Evolutionary conservation across 2,797 vertebrate species (phyloP).

Genomic region (Ctenopoma kingsleyae): DNA sequence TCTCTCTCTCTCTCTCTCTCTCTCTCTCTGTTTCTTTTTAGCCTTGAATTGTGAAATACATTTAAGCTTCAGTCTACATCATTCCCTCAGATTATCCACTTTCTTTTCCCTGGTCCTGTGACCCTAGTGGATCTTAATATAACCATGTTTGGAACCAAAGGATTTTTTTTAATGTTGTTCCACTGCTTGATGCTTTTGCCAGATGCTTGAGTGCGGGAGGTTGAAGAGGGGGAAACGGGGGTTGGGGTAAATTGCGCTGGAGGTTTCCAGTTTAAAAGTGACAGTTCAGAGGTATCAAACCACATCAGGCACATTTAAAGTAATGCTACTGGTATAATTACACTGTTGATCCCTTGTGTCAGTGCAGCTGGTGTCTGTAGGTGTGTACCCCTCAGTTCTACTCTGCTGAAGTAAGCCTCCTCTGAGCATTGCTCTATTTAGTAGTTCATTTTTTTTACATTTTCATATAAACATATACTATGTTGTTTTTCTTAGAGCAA

Average conservation of each 20-base stretch:
- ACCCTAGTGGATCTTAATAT: background rate
- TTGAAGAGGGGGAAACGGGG: constrained; percentile 10
- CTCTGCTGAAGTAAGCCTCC: constrained; percentile 9
- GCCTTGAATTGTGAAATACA: constrained; percentile 10
- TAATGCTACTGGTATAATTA: background rate
- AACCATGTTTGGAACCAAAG: background rate
- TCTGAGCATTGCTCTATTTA: constrained; percentile 4
- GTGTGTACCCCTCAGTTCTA: background rate
- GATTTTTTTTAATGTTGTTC: background rate
- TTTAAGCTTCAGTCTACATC: background rate
- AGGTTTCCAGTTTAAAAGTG: constrained; percentile 24
- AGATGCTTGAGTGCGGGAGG: constrained; percentile 49
- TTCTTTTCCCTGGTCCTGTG: background rate
- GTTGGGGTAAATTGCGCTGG: constrained; percentile 2
- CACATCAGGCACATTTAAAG: constrained; percentile 13
- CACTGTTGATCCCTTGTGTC: background rate
- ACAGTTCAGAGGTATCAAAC: constrained; percentile 15
- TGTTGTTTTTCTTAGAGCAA: constrained; percentile 44
- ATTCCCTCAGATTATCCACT: background rate
- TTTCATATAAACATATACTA: constrained; percentile 7
- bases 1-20: background rate
- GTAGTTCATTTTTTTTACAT: constrained; percentile 17
- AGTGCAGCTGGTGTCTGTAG: background rate
- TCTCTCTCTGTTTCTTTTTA: background rate
- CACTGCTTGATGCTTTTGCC: constrained; percentile 43